Conservation (phyloP, 2,113 vertebrate species). For the Sardina pilchardus region DNA sequence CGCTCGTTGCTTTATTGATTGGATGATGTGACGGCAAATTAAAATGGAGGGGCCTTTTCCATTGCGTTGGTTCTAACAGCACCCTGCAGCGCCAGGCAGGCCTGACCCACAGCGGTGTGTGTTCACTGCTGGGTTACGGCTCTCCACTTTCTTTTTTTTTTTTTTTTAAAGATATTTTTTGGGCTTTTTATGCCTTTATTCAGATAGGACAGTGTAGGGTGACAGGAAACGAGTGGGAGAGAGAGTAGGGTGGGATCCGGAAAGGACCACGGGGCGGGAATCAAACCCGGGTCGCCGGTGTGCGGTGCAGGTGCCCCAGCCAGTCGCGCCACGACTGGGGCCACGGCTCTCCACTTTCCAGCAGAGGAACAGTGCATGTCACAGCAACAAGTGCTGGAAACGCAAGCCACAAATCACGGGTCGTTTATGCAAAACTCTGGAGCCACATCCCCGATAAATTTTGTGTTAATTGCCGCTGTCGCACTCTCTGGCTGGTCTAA, state of each 20-base stretch:
- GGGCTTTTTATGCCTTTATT: too few relatives aligned
- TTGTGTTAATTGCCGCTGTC: background rate
- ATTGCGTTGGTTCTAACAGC: background rate
- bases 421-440: background rate
- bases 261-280: too few relatives aligned
- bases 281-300: too few relatives aligned
- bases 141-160: background rate
- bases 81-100: background rate
- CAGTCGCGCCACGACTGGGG: too few relatives aligned
- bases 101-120: background rate
- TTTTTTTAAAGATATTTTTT: too few relatives aligned
- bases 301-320: too few relatives aligned
- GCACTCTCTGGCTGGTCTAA: constrained; percentile 45
- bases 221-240: too few relatives aligned
- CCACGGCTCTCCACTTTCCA: background rate
- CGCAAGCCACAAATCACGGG: background rate
- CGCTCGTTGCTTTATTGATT: background rate
- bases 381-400: background rate
- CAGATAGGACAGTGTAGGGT: too few relatives aligned
- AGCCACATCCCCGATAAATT: constrained; percentile 9
- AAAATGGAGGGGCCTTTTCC: background rate
- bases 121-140: background rate
- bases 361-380: background rate
- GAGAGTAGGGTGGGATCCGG: too few relatives aligned
- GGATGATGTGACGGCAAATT: background rate